Evolutionary conservation across 2,797 vertebrate genomes (phyloP), one percentile per base, ranked within the genome.

Genomic region (Muraenolepis orangiensis): DNA sequence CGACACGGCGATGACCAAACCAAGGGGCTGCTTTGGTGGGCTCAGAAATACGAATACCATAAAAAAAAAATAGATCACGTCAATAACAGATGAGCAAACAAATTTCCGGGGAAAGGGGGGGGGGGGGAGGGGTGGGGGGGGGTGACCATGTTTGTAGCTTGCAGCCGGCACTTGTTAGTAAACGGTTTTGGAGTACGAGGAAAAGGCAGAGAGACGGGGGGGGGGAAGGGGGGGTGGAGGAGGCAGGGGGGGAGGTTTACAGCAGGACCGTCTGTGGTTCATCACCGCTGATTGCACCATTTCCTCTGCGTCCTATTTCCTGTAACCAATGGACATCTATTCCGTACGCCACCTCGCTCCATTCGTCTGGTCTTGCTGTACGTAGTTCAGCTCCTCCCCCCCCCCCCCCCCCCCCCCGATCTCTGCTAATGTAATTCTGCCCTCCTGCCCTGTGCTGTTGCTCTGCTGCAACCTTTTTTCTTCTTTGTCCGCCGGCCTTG

Each of bases 1-100:
- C 71, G 32, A 72, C 79, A 90, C 88, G 83, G 89, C 89, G 87
- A 79, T 70, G 75, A 84, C 71, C 80, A 78, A 74, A 74, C 71
- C 72, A 78, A n/a, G n/a, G 78, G 82, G 75, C 81, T 74, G 81
- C 81, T 85, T n/a, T 82, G 74, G 75, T 28, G 74, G 82, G 71
- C 80, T 86, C 78, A 78, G 51, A 67, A 51, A 42, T 42, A 42
- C 40, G 16, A 42, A 42, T 42, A n/a, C n/a, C n/a, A n/a, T 16
- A 42, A 51, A 51, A 20, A 51, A 20, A n/a, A n/a, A n/a, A n/a
- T n/a, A n/a, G n/a, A n/a, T n/a, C 46, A 18, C 18, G 18, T 51
- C 18, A 18, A 51, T 51, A 51, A 51, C 4, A 18, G 46, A 51
- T 20, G 18, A 51, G 46, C 16, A 51, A 51, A 51, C 18, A 20